Evolutionary conservation across 2,797 vertebrate genomes (phyloP).

Genomic region (Australoheros facetus): DNA sequence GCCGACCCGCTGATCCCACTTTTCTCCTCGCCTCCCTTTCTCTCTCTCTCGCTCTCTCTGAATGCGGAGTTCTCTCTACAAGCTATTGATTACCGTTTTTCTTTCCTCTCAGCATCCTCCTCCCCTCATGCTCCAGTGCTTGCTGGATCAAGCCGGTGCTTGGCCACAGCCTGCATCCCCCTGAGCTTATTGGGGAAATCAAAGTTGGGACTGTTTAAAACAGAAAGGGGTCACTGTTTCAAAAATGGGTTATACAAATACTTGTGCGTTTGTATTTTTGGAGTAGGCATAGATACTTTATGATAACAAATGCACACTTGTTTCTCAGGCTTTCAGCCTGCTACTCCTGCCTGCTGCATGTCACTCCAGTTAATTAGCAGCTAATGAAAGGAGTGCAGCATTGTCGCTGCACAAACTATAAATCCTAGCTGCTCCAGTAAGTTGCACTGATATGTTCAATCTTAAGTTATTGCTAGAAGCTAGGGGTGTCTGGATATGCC

Average conservation of each 20-base stretch:
- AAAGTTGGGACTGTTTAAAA: constrained; percentile 54
- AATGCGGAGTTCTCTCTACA: constrained; percentile 42
- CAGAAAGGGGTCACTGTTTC: constrained; percentile 39
- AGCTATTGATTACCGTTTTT: constrained; percentile 63
- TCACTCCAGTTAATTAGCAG: constrained; percentile 26
- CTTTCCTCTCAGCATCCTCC: constrained; percentile 45
- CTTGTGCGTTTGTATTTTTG: constrained; percentile 29
- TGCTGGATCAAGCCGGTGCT: constrained; percentile 58
- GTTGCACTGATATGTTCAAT: neutral
- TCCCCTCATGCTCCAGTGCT: constrained; percentile 39
- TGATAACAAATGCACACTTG: constrained; percentile 10
- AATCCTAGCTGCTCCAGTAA: neutral
- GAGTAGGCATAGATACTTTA: constrained; percentile 26
- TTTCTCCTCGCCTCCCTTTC: constrained; percentile 3
- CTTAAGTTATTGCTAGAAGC: neutral
- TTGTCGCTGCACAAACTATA: neutral
- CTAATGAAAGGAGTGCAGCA: constrained; percentile 50
- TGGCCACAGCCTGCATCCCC: constrained; percentile 38
- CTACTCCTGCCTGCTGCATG: neutral
- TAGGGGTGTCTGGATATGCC: neutral
- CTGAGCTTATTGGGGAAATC: constrained; percentile 46
- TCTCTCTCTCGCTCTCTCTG: constrained; percentile 29
- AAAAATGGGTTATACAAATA: constrained; percentile 33
- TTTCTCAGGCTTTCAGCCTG: neutral
- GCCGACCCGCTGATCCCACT: constrained; percentile 22